These are phyloP conservation scores for Anser cygnoides DNA, from an alignment of 2,113 vertebrate genomes.

Conservation along the genomic window DNA sequence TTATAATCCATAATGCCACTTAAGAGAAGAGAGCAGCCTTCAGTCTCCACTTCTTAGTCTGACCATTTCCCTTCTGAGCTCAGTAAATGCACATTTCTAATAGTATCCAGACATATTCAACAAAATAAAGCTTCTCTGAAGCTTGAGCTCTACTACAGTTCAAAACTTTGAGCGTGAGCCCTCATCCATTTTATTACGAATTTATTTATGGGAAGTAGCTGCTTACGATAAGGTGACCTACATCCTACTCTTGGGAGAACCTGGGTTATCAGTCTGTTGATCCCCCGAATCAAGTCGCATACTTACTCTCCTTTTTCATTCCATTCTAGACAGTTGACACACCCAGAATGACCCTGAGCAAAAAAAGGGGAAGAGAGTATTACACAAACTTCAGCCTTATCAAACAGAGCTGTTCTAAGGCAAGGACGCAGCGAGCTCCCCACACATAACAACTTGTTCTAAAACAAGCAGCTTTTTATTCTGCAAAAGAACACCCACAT, in stretches of 20 bases:
- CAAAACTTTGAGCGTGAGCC: not conserved
- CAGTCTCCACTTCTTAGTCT: constrained; percentile 32
- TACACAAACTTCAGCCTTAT: constrained; percentile 27
- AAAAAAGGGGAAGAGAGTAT: not conserved
- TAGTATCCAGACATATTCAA: constrained; percentile 20
- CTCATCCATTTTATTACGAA: not conserved
- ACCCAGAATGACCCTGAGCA: constrained; percentile 93
- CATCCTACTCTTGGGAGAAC: not conserved
- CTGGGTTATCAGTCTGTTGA: not conserved
- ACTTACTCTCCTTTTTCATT: constrained; percentile 99
- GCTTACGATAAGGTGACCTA: not conserved
- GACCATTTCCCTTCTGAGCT: constrained; percentile 41
- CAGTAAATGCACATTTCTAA: constrained; percentile 13
- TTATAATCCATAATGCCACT: constrained; percentile 59
- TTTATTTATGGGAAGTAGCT: not conserved
- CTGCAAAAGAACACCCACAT: not conserved
- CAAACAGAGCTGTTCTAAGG: not conserved
- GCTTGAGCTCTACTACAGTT: not conserved
- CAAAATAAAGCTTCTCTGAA: constrained; percentile 43
- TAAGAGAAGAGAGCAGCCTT: constrained; percentile 42
- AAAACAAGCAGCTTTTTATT: not conserved
- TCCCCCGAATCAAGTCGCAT: not conserved
- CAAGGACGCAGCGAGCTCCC: not conserved
- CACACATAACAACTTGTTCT: not conserved
- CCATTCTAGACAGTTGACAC: constrained; percentile 99